phyloP scores from a whole-genome alignment of 2,113 vertebrate genomes.

The Rhynchomys soricoides region DNA sequence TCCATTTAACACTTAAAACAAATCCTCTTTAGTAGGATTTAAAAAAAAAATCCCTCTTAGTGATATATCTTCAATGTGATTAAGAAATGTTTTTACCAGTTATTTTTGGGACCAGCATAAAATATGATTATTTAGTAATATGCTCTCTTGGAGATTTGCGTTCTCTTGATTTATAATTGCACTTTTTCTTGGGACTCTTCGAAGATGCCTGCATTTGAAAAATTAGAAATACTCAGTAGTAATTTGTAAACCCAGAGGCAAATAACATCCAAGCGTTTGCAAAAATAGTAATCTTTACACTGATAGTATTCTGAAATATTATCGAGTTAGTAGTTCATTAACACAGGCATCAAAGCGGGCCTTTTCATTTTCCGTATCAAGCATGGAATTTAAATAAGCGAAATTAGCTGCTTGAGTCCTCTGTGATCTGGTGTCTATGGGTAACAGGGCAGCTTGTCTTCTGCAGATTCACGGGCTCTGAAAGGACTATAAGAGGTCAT shows the following conservation, averaged over 20 bases:
- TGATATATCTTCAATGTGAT: conserved; percentile 22
- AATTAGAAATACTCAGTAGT: conserved; percentile 23
- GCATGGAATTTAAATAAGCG: conserved; percentile 52
- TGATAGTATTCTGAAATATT: background rate
- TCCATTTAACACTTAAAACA: conserved; percentile 55
- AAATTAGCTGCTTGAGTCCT: conserved; percentile 58
- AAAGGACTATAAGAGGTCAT: conserved; percentile 71
- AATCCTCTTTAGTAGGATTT: conserved; percentile 34
- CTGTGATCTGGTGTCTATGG: conserved; percentile 39
- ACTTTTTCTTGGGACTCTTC: background rate
- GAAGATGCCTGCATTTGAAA: background rate
- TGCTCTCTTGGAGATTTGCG: conserved; percentile 33
- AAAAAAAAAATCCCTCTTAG: background rate
- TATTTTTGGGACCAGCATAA: background rate
- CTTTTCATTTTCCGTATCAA: conserved; percentile 26
- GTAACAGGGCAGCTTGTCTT: background rate
- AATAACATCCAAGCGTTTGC: background rate
- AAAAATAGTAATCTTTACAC: conserved; percentile 7
- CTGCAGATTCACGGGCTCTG: conserved; percentile 28
- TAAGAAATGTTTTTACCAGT: conserved; percentile 9
- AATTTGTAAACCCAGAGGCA: conserved; percentile 33
- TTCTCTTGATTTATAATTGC: background rate
- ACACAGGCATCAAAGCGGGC: background rate
- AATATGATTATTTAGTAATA: conserved; percentile 55
- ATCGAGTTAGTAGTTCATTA: conserved; percentile 26